These are phyloP conservation scores for Sinohyriopsis cumingii DNA, from an alignment of 2,888 invertebrate genomes.

Conservation along the genomic window DNA sequence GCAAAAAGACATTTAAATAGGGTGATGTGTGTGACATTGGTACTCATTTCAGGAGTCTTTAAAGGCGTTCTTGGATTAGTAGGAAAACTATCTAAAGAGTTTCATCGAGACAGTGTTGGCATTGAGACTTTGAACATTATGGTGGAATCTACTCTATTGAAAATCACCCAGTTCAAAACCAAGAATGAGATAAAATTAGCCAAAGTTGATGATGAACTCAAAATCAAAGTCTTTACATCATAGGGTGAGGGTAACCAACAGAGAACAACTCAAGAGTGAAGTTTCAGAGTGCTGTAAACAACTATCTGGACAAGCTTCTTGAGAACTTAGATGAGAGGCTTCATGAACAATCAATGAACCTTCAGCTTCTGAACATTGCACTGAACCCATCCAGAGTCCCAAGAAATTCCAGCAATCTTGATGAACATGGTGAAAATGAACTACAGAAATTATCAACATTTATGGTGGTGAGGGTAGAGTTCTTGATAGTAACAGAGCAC, in stretches of 20 bases:
- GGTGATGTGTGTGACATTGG: constrained; percentile 4
- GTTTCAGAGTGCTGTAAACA: constrained; percentile 13
- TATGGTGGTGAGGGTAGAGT: constrained; percentile 11
- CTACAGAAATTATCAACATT: too few relatives aligned
- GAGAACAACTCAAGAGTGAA: constrained; percentile 7
- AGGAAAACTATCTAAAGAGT: constrained; percentile 7
- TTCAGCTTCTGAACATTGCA: too few relatives aligned
- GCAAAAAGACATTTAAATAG: constrained; percentile 6
- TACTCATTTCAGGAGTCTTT: constrained; percentile 5
- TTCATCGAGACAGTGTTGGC: constrained; percentile 9
- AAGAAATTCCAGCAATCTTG: too few relatives aligned
- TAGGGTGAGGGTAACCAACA: constrained; percentile 10
- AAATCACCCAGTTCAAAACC: not conserved
- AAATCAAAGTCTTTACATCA: not conserved
- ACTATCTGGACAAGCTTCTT: constrained; percentile 4
- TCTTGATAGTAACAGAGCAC: constrained; percentile 1
- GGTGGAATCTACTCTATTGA: not conserved
- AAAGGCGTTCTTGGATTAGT: not conserved
- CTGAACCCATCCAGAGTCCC: too few relatives aligned
- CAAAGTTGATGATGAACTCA: not conserved
- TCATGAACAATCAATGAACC: not conserved
- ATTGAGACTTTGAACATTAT: not conserved
- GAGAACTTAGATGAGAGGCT: constrained; percentile 10
- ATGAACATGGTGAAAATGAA: too few relatives aligned
- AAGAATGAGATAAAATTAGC: constrained; percentile 5